phyloP scores from a whole-genome alignment of 2,113 vertebrate genomes.

The Chionodraco myersi region DNA sequence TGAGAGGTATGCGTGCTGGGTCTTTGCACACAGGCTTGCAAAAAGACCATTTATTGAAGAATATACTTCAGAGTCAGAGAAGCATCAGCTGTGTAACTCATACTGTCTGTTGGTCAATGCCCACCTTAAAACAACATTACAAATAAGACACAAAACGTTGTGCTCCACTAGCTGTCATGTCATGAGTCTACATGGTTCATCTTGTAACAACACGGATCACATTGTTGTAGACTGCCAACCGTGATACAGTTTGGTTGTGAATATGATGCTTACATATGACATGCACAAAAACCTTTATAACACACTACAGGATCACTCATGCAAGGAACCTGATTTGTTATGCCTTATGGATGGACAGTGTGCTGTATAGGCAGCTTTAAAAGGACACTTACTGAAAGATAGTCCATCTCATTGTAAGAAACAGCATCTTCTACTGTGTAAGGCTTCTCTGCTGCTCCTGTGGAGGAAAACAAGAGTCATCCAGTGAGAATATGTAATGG shows the following conservation, averaged over 20 bases:
- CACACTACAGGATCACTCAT: too few relatives aligned
- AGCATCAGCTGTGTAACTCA: conserved; percentile 90
- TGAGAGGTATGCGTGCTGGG: not conserved
- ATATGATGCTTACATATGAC: too few relatives aligned
- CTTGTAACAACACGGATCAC: not conserved
- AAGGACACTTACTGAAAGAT: conserved; percentile 90
- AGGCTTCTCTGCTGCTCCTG: conserved; percentile 97
- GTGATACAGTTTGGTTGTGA: not conserved
- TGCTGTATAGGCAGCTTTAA: not conserved
- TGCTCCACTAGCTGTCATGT: not conserved
- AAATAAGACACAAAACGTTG: not conserved
- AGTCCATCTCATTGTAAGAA: conserved; percentile 96
- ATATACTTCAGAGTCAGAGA: conserved; percentile 92
- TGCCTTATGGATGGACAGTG: not conserved
- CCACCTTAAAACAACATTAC: conserved; percentile 84
- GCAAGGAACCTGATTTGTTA: not conserved
- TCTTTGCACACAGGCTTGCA: not conserved
- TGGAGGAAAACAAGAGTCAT: conserved; percentile 11
- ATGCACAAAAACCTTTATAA: too few relatives aligned
- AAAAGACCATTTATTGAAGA: too few relatives aligned
- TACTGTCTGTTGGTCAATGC: conserved; percentile 94
- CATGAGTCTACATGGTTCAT: not conserved
- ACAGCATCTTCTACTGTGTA: conserved; percentile 96
- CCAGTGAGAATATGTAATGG: not conserved
- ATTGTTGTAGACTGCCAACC: not conserved